Conservation (phyloP, 1,140 invertebrate species). For the roundworm (Caenorhabditis elegans) region WBcel235 BX284605.5:9555001-9555500, state of each 20-base stretch:
- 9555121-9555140: conserved; percentile 45
- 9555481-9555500: no score
- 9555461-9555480: no score
- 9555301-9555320: conserved; percentile 39
- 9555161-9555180: conserved; percentile 52
- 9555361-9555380: conserved; percentile 32
- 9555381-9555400: no score
- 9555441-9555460: no score
- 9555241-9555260: conserved; percentile 30
- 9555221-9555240: conserved; percentile 29
- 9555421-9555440: no score
- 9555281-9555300: conserved; percentile 46
- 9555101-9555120: conserved; percentile 39
- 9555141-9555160: conserved; percentile 51
- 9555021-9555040: background rate
- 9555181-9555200: conserved; percentile 45
- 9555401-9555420: no score
- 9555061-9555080: conserved; percentile 39
- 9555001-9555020: conserved; percentile 16
- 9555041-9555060: background rate
- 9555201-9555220: conserved; percentile 32
- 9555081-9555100: conserved; percentile 45
- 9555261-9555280: conserved; percentile 43
- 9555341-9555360: conserved; percentile 36
- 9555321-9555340: conserved; percentile 47